These are phyloP conservation scores for Melanotaenia trifasciata DNA, from an alignment of 2,797 vertebrate genomes.

Conservation along the genomic window DNA sequence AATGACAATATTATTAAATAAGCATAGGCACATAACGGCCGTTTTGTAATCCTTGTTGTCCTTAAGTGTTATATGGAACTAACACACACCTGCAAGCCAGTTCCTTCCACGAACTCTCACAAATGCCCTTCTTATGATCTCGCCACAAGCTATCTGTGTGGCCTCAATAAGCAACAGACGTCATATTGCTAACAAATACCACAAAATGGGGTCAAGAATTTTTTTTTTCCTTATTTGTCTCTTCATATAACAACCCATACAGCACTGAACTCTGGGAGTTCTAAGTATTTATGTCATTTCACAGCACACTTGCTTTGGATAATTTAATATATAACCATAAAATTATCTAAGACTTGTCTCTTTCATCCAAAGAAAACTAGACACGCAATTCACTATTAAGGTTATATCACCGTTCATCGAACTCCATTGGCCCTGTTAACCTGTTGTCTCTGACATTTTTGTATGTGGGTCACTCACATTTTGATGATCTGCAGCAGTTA, in stretches of 20 bases:
- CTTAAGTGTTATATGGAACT: slow-evolving; percentile 3
- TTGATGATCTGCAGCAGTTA: background rate
- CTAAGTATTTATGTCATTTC: slow-evolving; percentile 9
- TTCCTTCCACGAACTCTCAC: background rate
- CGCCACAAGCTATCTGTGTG: slow-evolving; percentile 1
- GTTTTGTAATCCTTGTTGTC: slow-evolving; percentile 18
- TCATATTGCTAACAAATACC: slow-evolving; percentile 30
- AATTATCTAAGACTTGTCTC: background rate
- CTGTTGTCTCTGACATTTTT: slow-evolving; percentile 10
- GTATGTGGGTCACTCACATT: slow-evolving; percentile 19
- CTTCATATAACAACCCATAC: slow-evolving; percentile 24
- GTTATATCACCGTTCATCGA: background rate
- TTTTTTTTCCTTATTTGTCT: slow-evolving; percentile 25
- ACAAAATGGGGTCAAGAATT: slow-evolving; percentile 41
- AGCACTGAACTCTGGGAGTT: background rate
- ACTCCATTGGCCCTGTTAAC: background rate
- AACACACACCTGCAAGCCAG: slow-evolving; percentile 9
- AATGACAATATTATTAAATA: slow-evolving; percentile 14
- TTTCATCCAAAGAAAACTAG: slow-evolving; percentile 3
- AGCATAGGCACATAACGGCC: background rate
- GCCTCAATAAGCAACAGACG: slow-evolving; percentile 18
- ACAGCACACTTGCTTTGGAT: background rate
- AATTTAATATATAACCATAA: slow-evolving; percentile 10
- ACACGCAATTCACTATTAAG: background rate
- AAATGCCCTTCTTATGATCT: slow-evolving; percentile 43